These are phyloP conservation scores for Psophia crepitans DNA, from an alignment of 2,113 vertebrate genomes.

Conservation along the genomic window DNA sequence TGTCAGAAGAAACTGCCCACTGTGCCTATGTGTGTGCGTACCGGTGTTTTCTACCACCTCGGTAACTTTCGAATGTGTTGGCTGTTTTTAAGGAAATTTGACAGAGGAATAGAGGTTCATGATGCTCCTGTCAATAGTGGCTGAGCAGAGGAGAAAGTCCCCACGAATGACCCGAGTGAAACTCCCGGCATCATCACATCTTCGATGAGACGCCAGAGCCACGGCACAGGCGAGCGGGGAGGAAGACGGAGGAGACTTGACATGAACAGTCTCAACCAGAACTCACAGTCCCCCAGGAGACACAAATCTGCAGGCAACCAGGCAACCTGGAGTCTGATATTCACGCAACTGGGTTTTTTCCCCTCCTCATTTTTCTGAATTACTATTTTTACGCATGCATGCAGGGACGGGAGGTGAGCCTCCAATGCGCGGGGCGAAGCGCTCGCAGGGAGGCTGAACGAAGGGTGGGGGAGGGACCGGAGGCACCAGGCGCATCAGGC, in stretches of 20 bases:
- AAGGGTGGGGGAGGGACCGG: neutral
- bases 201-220: neutral
- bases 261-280: neutral
- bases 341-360: neutral
- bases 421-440: neutral
- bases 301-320: neutral
- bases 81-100: neutral
- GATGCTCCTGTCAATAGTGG: neutral
- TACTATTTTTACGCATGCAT: accelerated
- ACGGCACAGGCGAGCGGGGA: neutral
- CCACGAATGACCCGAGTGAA: neutral
- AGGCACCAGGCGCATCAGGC: neutral
- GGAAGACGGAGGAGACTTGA: neutral
- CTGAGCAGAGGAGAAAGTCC: neutral
- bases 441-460: accelerated
- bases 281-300: neutral
- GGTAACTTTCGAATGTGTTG: neutral
- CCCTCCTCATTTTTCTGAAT: neutral
- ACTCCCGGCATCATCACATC: neutral
- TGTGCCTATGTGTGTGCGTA: accelerated
- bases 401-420: neutral
- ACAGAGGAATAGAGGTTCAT: neutral
- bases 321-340: neutral
- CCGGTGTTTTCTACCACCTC: neutral
- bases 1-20: accelerated